Base-by-base conservation (phyloP, 2,888 invertebrate genomes). In the Thera britannica region DNA sequence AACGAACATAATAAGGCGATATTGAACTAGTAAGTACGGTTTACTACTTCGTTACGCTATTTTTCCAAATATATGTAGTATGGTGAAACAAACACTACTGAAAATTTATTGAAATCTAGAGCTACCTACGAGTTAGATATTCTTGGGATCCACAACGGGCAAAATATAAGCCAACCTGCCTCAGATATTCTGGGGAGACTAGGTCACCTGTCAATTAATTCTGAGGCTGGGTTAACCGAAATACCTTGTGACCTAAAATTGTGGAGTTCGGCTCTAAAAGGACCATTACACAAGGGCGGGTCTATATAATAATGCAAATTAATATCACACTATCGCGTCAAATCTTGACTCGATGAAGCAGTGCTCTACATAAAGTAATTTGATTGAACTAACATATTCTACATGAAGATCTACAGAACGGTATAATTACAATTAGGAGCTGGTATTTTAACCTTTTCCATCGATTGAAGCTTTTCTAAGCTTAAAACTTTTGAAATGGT, bases 301-400 rank as follows among this genome's bases (percentile, higher is more conserved):
- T 36, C 55, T 11, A 41, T 49, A 54, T 65, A 62, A 44, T 68
- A 68, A 67, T 49, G 57, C 61, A 68, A 65, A 61, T 65, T 58
- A 48, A 23, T 23, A 23, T 23, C 23, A 23, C 23, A 23, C 23
- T 65, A 68, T 68, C 65, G 65, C 23, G 23, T 23, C 23, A 23
- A 23, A 23, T 23, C 23, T 23, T 23, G 23, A 23, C 23, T 23
- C 23, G 23, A 23, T 23, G 23, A 23, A 23, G 23, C 23, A 23
- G 23, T 1, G 23, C 23, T 23, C 23, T 23, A 23, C 23, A 23
- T 23, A 23, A 23, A 23, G 23, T 23, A 23, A 23, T 23, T 23
- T 23, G 23, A 23, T 23, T 23, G 0, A 23, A 23, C 2, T 7
- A 41, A 7, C 7, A 41, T 41, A 46, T 46, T 9, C 8, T 9